A percentile compares a stretch with the other conserved stretches of the same genome.
Evolutionary conservation across 2,888 invertebrate genomes (phyloP).

Genomic region (Stomorhina lunata): DNA sequence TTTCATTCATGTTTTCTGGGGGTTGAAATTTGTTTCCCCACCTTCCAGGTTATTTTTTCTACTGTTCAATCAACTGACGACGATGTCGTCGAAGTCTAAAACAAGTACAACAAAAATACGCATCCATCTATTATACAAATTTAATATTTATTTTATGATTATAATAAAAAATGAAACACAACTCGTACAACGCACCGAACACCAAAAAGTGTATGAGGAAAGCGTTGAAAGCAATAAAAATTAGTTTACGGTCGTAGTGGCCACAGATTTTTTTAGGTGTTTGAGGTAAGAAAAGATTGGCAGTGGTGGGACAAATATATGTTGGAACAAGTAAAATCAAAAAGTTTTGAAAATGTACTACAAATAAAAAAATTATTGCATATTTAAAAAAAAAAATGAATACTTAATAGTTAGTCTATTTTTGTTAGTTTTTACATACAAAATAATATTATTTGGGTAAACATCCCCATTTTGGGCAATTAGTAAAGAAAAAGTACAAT

Average conservation of each 20-base stretch:
- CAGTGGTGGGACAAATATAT: too few species aligned
- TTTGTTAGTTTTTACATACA: too few species aligned
- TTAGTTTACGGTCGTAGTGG: neutral
- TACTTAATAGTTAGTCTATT: too few species aligned
- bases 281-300: too few species aligned
- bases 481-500: too few species aligned
- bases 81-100: neutral
- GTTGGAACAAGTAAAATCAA: too few species aligned
- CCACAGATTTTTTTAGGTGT: too few species aligned
- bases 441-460: too few species aligned
- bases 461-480: too few species aligned
- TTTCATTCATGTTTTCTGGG: neutral
- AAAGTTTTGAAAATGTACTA: too few species aligned
- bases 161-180: neutral
- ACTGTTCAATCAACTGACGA: neutral
- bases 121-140: conserved; percentile 41
- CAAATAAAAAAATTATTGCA: too few species aligned
- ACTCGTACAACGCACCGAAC: neutral
- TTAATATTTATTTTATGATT: conserved; percentile 28
- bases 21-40: neutral
- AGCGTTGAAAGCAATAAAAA: neutral
- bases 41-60: neutral
- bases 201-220: neutral
- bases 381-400: too few species aligned
- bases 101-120: neutral